These are phyloP conservation scores for Rhinichthys klamathensis DNA, from an alignment of 2,113 vertebrate genomes.

Conservation along the genomic window DNA sequence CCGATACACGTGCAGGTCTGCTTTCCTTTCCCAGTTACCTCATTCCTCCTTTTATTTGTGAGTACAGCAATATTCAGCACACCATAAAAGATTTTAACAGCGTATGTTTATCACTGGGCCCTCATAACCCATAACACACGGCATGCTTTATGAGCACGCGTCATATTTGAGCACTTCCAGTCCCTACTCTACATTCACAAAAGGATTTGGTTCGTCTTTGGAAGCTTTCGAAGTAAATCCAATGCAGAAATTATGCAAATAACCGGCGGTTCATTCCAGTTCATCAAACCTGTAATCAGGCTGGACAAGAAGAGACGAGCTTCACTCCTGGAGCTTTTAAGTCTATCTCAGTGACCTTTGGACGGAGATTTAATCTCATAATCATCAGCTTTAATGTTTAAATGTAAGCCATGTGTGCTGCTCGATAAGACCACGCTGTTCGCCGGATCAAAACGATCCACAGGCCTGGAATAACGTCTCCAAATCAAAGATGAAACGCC, in stretches of 20 bases:
- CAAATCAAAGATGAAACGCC: not conserved
- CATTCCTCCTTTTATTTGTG: conserved; percentile 54
- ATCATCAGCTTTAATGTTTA: conserved; percentile 76
- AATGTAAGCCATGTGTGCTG: conserved; percentile 76
- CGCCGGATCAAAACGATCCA: conserved; percentile 18
- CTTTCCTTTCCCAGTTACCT: conserved; percentile 9
- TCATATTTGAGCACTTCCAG: not conserved
- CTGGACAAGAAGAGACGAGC: not conserved
- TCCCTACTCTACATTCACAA: not conserved
- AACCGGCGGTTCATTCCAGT: not conserved
- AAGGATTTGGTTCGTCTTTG: not conserved
- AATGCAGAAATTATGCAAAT: not conserved
- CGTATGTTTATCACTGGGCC: conserved; percentile 38
- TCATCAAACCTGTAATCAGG: conserved; percentile 21
- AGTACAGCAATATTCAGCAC: conserved; percentile 58
- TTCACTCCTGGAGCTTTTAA: conserved; percentile 52
- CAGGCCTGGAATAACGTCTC: conserved; percentile 12
- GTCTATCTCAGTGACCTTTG: conserved; percentile 71
- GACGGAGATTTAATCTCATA: conserved; percentile 77
- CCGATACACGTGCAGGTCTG: not conserved
- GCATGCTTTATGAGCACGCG: no score
- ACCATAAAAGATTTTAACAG: conserved; percentile 54
- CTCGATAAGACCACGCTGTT: conserved; percentile 49
- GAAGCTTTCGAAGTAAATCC: not conserved
- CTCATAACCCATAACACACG: conserved; percentile 53